A percentile compares a stretch with the other conserved stretches of the same genome.
phyloP scores from a whole-genome alignment of 1,140 invertebrate species.

The Drosophila ananassae region DNA sequence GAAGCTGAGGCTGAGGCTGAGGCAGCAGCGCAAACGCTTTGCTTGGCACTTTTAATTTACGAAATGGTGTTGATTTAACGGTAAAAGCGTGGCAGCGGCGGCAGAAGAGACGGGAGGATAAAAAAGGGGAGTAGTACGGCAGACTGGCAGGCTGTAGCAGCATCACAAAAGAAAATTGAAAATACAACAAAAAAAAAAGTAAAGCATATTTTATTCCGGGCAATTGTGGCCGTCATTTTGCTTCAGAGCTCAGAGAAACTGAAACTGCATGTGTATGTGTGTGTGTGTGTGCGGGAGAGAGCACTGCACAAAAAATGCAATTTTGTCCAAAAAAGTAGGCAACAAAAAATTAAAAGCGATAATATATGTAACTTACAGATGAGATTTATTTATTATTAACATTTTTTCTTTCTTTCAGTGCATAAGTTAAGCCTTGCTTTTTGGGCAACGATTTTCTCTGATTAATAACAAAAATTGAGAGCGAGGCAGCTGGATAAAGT shows the following conservation, averaged over 20 bases:
- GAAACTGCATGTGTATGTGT: background rate
- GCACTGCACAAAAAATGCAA: background rate
- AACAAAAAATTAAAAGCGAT: background rate
- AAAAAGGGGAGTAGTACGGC: constrained; percentile 11
- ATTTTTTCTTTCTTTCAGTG: constrained; percentile 17
- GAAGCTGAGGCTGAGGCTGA: constrained; percentile 10
- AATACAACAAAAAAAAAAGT: constrained; percentile 39
- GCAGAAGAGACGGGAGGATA: constrained; percentile 1
- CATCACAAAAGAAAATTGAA: constrained; percentile 69
- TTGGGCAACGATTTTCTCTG: constrained; percentile 70
- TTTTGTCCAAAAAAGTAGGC: background rate
- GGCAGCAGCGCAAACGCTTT: constrained; percentile 40
- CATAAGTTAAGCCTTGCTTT: constrained; percentile 6
- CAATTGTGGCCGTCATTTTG: constrained; percentile 65
- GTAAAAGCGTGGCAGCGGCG: constrained; percentile 40
- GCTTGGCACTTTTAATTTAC: constrained; percentile 82
- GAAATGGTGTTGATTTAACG: constrained; percentile 83
- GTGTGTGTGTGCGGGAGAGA: background rate
- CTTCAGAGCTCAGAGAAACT: constrained; percentile 16
- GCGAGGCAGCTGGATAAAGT: constrained; percentile 21
- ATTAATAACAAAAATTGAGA: constrained; percentile 65
- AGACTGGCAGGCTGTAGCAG: constrained; percentile 4
- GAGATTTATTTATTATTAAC: background rate
- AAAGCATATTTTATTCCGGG: constrained; percentile 56
- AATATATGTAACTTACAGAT: no score